phyloP scores from a whole-genome alignment of 2,113 vertebrate genomes.

The Myotis brandtii region DNA sequence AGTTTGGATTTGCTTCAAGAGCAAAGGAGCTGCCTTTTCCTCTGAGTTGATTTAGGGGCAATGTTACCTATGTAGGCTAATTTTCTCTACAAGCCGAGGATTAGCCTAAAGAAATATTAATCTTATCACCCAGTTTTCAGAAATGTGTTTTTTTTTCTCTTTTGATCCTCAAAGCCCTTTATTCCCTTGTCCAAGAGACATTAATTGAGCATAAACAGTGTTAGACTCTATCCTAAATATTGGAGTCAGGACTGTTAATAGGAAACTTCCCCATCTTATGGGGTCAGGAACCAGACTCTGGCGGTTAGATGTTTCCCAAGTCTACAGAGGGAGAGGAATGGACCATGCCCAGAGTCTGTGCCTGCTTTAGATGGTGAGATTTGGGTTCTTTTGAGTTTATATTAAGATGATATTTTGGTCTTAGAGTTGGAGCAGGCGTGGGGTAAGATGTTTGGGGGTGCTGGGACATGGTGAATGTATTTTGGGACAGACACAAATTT shows the following conservation, averaged over 20 bases:
- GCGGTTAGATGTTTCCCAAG: not conserved
- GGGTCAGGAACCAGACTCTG: not conserved
- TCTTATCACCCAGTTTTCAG: conserved; percentile 9
- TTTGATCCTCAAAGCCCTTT: not conserved
- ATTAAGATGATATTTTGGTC: not conserved
- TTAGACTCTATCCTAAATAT: not conserved
- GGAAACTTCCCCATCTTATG: not conserved
- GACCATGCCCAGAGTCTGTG: not conserved
- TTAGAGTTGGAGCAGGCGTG: not conserved
- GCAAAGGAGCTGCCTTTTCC: not conserved
- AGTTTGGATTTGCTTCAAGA: not conserved
- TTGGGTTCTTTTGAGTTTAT: not conserved
- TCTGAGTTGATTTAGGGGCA: not conserved
- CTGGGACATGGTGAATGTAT: not conserved
- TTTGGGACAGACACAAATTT: not conserved
- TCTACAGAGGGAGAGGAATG: not conserved
- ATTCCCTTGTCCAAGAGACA: not conserved
- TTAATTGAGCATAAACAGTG: not conserved
- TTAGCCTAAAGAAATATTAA: not conserved
- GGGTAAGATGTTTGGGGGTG: not conserved
- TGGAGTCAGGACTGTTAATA: not conserved
- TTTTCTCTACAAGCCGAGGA: not conserved
- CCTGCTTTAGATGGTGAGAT: not conserved
- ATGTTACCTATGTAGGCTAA: not conserved
- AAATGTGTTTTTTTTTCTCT: not conserved